Base-by-base conservation (phyloP, 2,797 vertebrate species). In the Melanotaenia maccullochi region DNA sequence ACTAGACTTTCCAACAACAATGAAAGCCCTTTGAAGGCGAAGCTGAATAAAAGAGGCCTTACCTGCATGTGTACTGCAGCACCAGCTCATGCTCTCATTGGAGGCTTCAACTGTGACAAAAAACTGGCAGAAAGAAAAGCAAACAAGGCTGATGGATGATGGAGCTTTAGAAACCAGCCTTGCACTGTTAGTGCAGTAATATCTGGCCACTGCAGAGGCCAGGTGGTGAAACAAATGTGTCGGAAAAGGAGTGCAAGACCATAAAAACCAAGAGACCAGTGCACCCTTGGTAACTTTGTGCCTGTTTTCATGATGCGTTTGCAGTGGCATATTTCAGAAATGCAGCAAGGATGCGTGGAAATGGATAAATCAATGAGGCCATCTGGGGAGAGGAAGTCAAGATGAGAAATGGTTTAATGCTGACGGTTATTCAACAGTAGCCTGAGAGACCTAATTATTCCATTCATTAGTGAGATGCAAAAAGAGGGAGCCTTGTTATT, bases 311-410 rank as follows among this genome's bases (percentile, higher is more conserved):
- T 73, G 78, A 83, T 85, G 81, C 69, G 79, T 85, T 79, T 78
- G 76, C 79, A 18, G 81, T 20, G 38, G 71, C 68, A 81, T 87
- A 81, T 89, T 89, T 91, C 87, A 91, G 81, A 90, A 62, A 75
- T 83, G 71, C 84, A 75, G 88, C 55, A 22, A 84, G 81, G 77
- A 85, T 65, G 83, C 78, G 57, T 85, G 86, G 65, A 90, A 88
- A 90, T 84, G 81, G 85, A 89, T 87, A 90, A 89, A 91, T 91
- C 89, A 89, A 84, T 85, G 84, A 85, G 83, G 83, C 87, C 87
- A 85, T 90, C 87, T 84, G 81, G 86, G 84, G 83, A 87, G 85
- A 83, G 90, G 82, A 87, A 89, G 89, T 85, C 73, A 67, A 73
- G 78, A 87, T 89, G 87, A 92, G 84, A 25, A 84, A 91, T 69